phyloP scores from a whole-genome alignment of 2,888 invertebrate species.

The Diarsia brunnea region DNA sequence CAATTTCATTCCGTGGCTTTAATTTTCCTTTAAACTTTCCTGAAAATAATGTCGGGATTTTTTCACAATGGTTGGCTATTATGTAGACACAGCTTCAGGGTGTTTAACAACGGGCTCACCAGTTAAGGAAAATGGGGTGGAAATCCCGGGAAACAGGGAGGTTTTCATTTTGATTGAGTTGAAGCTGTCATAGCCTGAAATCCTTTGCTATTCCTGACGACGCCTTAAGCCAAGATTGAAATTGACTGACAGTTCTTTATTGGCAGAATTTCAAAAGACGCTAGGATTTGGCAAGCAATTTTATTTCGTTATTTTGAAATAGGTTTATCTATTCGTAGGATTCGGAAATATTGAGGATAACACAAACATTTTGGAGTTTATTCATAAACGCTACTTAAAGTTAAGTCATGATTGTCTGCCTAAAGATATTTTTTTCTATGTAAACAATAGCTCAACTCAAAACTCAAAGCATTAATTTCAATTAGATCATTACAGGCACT shows the following conservation, averaged over 20 bases:
- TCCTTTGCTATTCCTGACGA: slow-evolving; percentile 15
- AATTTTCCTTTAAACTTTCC: neutral
- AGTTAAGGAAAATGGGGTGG: slow-evolving; percentile 17
- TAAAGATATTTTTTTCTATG: neutral
- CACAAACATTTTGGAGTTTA: neutral
- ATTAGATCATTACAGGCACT: too few species aligned
- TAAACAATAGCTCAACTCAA: neutral
- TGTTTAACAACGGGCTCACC: slow-evolving; percentile 27
- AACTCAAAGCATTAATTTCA: too few species aligned
- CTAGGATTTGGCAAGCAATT: slow-evolving; percentile 20
- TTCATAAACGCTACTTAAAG: neutral
- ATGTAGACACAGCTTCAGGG: slow-evolving; percentile 3
- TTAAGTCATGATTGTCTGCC: neutral
- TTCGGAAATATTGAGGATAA: neutral
- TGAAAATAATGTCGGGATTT: neutral
- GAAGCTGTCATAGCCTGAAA: slow-evolving; percentile 13
- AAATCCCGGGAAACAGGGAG: neutral
- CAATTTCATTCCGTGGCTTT: neutral
- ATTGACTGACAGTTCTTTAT: slow-evolving; percentile 39
- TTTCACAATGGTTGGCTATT: slow-evolving; percentile 28
- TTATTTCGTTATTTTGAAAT: slow-evolving; percentile 4
- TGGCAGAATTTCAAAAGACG: slow-evolving; percentile 22
- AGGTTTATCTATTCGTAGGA: neutral
- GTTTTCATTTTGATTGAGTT: slow-evolving; percentile 34
- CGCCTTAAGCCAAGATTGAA: slow-evolving; percentile 21